Evolutionary conservation across 2,797 vertebrate species (phyloP).

Genomic region (Eulemur rubriventer): DNA sequence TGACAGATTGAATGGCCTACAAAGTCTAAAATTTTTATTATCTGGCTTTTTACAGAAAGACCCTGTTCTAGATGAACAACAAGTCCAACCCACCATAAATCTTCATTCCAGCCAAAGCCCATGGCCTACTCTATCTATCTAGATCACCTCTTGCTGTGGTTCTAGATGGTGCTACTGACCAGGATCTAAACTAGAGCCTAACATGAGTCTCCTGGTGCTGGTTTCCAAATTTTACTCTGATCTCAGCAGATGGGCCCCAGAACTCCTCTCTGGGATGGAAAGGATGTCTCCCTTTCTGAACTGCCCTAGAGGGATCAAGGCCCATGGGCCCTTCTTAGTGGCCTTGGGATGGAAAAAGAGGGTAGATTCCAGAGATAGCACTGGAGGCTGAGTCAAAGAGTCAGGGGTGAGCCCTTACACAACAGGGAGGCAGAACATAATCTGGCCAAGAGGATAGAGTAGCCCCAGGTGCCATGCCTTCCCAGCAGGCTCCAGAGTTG

Average conservation of each 20-base stretch:
- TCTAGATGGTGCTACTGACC: background rate
- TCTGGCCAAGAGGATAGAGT: constrained; percentile 40
- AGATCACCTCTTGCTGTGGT: background rate
- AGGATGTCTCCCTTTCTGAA: constrained; percentile 7
- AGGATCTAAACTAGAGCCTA: constrained; percentile 11
- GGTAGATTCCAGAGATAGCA: constrained; percentile 51
- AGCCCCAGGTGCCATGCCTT: background rate
- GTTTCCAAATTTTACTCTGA: constrained; percentile 25
- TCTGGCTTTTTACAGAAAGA: background rate
- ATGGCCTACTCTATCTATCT: background rate
- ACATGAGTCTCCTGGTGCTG: background rate
- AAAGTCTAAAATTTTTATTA: constrained; percentile 12
- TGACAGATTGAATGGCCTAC: background rate
- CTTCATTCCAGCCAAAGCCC: background rate
- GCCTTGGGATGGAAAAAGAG: constrained; percentile 63
- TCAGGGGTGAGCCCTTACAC: constrained; percentile 46
- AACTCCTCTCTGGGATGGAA: constrained; percentile 46
- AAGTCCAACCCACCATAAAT: constrained; percentile 21
- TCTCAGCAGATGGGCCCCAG: background rate
- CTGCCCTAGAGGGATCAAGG: constrained; percentile 58
- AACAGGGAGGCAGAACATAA: constrained; percentile 12
- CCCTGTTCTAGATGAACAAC: background rate
- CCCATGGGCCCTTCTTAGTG: constrained; percentile 28
- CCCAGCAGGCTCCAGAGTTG: constrained; percentile 1
- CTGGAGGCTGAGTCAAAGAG: constrained; percentile 57